A percentile compares a stretch with the other conserved stretches of the same genome.
These are phyloP conservation scores for Clanis bilineata DNA, from an alignment of 2,888 invertebrate species.

Conservation along the genomic window DNA sequence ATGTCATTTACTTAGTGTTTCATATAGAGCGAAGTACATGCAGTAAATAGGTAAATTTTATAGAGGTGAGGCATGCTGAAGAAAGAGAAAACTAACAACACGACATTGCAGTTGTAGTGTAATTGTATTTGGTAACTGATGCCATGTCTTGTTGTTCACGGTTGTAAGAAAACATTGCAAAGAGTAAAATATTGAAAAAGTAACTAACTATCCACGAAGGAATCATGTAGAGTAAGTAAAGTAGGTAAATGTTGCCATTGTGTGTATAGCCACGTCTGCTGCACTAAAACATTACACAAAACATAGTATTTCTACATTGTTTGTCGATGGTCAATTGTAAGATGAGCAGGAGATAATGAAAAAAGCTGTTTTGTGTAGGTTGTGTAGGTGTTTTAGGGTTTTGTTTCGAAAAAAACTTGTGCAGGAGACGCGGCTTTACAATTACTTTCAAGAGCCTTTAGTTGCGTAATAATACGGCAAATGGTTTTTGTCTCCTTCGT, in stretches of 20 bases:
- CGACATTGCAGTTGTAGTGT: conserved; percentile 40
- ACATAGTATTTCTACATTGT: too few relatives aligned
- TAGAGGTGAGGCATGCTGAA: conserved; percentile 57
- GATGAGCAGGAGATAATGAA: too few relatives aligned
- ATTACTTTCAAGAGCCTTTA: background rate
- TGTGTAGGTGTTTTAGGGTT: too few relatives aligned
- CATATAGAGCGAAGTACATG: conserved; percentile 46
- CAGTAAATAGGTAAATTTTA: conserved; percentile 39
- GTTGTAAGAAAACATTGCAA: conserved; percentile 79
- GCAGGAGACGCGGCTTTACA: too few relatives aligned
- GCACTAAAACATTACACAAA: background rate
- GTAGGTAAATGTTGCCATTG: background rate
- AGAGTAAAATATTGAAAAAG: conserved; percentile 57
- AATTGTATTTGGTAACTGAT: conserved; percentile 28
- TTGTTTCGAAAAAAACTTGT: too few relatives aligned
- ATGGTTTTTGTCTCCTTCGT: background rate
- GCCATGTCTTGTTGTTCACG: conserved; percentile 53
- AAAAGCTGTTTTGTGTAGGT: too few relatives aligned
- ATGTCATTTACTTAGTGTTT: conserved; percentile 43
- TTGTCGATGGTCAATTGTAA: too few relatives aligned
- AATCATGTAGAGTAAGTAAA: background rate
- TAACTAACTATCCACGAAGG: conserved; percentile 41
- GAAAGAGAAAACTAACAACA: conserved; percentile 48
- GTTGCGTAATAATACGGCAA: background rate
- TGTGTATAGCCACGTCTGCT: too few relatives aligned